Evolutionary conservation across 2,888 invertebrate genomes (phyloP), one percentile per base, ranked within the genome.

Genomic region (Pachycephus smyrnensis): DNA sequence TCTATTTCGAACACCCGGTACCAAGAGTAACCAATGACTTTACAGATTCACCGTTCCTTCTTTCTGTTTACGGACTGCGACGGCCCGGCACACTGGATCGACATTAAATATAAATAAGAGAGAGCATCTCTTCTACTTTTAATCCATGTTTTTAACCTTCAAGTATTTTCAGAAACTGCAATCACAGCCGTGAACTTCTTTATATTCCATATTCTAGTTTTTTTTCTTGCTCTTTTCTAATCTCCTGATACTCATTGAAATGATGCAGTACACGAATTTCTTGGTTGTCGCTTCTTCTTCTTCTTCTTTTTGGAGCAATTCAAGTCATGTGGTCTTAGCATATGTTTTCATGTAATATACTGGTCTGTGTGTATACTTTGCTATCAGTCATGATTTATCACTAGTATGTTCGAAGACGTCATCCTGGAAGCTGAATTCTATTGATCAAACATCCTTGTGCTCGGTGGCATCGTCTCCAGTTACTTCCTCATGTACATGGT

Each of bases 1-100:
- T 77, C 35, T 73, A 40, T 75, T 77, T 71, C 32, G 71, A 71
- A 71, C 71, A 71, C 71, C 32, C 71, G 32, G 71, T 71, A 71
- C 71, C 32, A 31, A 71, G 23, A 55, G 40, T 55, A 55, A 55
- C 55, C 55, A 55, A 55, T 55, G 55, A 55, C 55, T 55, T 55
- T 55, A 55, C 23, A 55, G 23, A 23, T 55, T 55, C 55, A 9
- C 2, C 23, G 55, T 55, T 55, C 55, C 55, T 55, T 55, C 23
- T 11, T 23, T 55, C 55, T 55, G 55, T 55, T 55, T 55, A 55
- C 55, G 15, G 55, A 23, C 55, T 23, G 55, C 55, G 55, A 9
- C 55, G 6, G 23, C 9, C 9, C 55, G 55, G 9, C 23, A 55
- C 23, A 55, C 55, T 55, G 23, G 23, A 55, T 23, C 23, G 23